Evolutionary conservation across 1,140 invertebrate species (phyloP), one percentile per base, ranked within the genome.

Genomic region (Hyposmocoma kahamanoa): DNA sequence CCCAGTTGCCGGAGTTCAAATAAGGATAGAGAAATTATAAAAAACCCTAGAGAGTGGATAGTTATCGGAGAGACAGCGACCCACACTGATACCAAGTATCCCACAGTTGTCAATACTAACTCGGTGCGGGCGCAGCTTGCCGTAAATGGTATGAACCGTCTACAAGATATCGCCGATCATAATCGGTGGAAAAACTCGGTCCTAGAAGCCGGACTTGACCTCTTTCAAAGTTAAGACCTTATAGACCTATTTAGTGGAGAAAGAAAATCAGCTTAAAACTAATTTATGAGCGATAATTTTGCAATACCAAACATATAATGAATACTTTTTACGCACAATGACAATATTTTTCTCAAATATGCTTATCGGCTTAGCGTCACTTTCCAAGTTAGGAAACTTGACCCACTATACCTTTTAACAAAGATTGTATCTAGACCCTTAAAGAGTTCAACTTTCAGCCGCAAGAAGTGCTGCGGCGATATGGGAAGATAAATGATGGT

Each of bases 91-190:
- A 72, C 65, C 61, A 60, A 70, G 62, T 78, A 77, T 79, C 73
- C 73, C 78, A 81, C 76, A 82, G 75, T 78, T 76, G 81, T 84
- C 75, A 82, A 76, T 72, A 68, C 63, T 53, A 62, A 62, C 59
- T 45, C 67, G 59, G 52, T 52, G 57, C 66, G 28, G 48, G 67
- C 56, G 50, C 79, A 72, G 63, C 75, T 72, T 84, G 53, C 81
- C 81, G 49, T 84, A 84, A 67, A 84, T 66, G 81, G 81, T 58
- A 54, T 64, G 58, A 58, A 68, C 67, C 64, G 61, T 63, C 57
- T 62, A 65, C 67, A 45, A 67, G 67, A 60, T 62, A 62, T 53
- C 61, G 59, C 50, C 62, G 71, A 81, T 82, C 72, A 74, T 76
- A 72, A 73, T 79, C 70, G 56, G 43, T 55, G 67, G 71, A 84